These are phyloP conservation scores for Melanotus villosus DNA, from an alignment of 2,888 invertebrate species.

Conservation along the genomic window DNA sequence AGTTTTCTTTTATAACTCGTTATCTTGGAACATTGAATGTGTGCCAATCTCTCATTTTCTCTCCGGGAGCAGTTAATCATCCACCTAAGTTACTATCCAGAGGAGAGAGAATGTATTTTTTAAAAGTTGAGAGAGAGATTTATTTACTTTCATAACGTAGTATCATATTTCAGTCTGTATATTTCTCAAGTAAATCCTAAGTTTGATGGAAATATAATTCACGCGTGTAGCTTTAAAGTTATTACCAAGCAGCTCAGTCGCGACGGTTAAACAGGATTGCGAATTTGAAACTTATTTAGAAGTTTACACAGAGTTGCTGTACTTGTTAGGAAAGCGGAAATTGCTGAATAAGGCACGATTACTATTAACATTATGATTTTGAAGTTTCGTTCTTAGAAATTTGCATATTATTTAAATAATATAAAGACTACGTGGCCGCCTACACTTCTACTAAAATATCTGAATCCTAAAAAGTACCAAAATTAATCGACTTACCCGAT, in stretches of 20 bases:
- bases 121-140: constrained; percentile 48
- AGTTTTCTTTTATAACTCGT: constrained; percentile 54
- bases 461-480: not conserved
- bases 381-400: constrained; percentile 34
- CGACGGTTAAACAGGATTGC: constrained; percentile 53
- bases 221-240: constrained; percentile 57
- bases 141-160: constrained; percentile 38
- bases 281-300: constrained; percentile 53
- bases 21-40: constrained; percentile 54
- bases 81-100: constrained; percentile 30
- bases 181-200: constrained; percentile 55
- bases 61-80: constrained; percentile 51
- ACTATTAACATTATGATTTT: constrained; percentile 42
- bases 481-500: not conserved
- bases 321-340: constrained; percentile 47
- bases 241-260: constrained; percentile 52
- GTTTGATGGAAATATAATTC: constrained; percentile 60
- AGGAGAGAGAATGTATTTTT: constrained; percentile 46
- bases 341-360: constrained; percentile 48
- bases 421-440: not conserved
- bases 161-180: constrained; percentile 52
- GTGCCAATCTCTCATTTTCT: constrained; percentile 55
- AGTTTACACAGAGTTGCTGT: constrained; percentile 49
- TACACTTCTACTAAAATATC: not conserved
- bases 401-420: constrained; percentile 45